phyloP scores from a whole-genome alignment of 1,140 invertebrate genomes.

The Drosophila tropicalis region DNA sequence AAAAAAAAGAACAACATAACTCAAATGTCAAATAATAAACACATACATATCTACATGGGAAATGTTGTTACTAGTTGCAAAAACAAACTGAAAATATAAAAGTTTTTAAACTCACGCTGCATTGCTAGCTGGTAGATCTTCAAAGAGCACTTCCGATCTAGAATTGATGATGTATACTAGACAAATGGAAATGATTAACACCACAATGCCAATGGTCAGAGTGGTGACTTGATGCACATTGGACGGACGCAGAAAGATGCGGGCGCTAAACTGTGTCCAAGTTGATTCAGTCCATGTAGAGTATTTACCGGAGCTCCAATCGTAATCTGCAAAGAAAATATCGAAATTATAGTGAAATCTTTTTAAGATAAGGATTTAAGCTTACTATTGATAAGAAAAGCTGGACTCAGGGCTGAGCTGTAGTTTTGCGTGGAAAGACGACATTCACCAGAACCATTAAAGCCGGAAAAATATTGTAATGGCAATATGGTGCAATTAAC shows the following conservation, averaged over 20 bases:
- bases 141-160: conserved; percentile 87
- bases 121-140: conserved; percentile 74
- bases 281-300: conserved; percentile 97
- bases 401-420: conserved; percentile 90
- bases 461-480: conserved; percentile 85
- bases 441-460: conserved; percentile 88
- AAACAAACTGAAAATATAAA: neutral
- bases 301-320: conserved; percentile 90
- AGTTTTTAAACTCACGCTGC: conserved; percentile 68
- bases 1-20: conserved; percentile 55
- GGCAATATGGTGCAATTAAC: conserved; percentile 71
- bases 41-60: conserved; percentile 9
- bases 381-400: conserved; percentile 89
- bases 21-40: conserved; percentile 21
- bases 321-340: conserved; percentile 87
- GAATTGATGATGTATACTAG: conserved; percentile 89
- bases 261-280: conserved; percentile 89
- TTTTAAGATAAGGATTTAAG: neutral
- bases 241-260: conserved; percentile 93
- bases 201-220: conserved; percentile 86
- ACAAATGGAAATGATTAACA: conserved; percentile 87
- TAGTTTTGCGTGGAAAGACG: conserved; percentile 89
- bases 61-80: neutral
- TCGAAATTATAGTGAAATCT: neutral
- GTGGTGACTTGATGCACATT: conserved; percentile 87